phyloP scores from a whole-genome alignment of 2,797 vertebrate genomes.

The Lemur catta region DNA sequence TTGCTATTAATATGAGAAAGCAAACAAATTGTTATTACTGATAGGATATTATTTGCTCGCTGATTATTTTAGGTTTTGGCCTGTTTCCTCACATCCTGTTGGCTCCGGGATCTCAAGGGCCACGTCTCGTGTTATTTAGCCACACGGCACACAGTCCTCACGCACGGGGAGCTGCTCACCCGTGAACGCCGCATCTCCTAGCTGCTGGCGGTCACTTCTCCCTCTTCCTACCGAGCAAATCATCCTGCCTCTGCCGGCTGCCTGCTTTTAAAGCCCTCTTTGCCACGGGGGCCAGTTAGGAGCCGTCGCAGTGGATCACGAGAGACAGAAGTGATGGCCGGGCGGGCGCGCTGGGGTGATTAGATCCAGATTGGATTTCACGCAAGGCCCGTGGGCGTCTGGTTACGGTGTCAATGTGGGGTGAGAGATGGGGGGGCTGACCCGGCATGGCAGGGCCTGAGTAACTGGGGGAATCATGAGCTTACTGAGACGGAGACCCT shows the following conservation, averaged over 20 bases:
- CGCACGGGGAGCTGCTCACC: fast-evolving
- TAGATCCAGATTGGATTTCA: no score
- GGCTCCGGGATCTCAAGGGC: neutral
- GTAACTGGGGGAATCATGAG: neutral
- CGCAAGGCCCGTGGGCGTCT: neutral
- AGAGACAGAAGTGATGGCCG: neutral
- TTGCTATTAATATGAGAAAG: neutral
- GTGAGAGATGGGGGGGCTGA: neutral
- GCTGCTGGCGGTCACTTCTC: no score
- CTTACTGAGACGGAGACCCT: neutral
- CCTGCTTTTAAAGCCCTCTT: neutral
- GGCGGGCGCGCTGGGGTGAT: fast-evolving
- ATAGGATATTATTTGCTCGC: neutral
- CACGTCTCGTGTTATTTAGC: fast-evolving
- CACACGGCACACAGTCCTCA: neutral
- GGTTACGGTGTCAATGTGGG: fast-evolving
- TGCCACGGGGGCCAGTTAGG: neutral
- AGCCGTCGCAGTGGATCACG: neutral
- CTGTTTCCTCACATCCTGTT: fast-evolving
- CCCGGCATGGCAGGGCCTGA: fast-evolving
- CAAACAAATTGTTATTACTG: neutral
- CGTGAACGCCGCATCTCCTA: neutral
- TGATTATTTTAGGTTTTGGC: neutral
- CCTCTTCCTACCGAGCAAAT: neutral
- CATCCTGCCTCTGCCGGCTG: neutral